These are phyloP conservation scores for Morpho deidamia DNA, from an alignment of 2,888 invertebrate genomes.

Conservation along the genomic window DNA sequence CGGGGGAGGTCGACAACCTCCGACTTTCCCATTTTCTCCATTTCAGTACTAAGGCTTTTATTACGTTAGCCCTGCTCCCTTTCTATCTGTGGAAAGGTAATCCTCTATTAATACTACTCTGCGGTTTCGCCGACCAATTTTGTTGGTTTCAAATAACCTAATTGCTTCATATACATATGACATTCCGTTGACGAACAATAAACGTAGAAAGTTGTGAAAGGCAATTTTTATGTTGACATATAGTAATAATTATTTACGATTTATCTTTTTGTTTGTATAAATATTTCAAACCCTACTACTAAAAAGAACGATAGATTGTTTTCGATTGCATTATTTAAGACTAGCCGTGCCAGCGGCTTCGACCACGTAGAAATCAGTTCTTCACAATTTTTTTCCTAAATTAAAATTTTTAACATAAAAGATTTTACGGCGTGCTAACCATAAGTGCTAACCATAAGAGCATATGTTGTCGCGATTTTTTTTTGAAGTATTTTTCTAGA, in stretches of 20 bases:
- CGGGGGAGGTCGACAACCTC: constrained; percentile 16
- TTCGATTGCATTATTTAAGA: too few relatives aligned
- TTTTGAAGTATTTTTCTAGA: too few relatives aligned
- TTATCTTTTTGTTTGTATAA: not conserved
- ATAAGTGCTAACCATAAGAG: too few relatives aligned
- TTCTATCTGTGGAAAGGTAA: constrained; percentile 23
- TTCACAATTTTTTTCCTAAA: too few relatives aligned
- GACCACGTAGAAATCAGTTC: too few relatives aligned
- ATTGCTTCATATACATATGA: constrained; percentile 62
- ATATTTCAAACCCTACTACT: not conserved
- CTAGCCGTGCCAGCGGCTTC: too few relatives aligned
- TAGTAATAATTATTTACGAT: not conserved
- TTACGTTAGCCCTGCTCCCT: constrained; percentile 22
- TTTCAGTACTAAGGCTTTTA: constrained; percentile 20
- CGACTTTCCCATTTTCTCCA: constrained; percentile 24
- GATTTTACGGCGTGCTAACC: too few relatives aligned
- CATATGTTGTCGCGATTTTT: too few relatives aligned
- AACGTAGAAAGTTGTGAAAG: constrained; percentile 46
- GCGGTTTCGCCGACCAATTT: constrained; percentile 57
- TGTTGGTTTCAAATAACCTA: constrained; percentile 65
- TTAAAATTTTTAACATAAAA: too few relatives aligned
- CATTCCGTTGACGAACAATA: constrained; percentile 62
- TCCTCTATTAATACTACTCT: constrained; percentile 53
- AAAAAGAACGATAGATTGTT: too few relatives aligned
- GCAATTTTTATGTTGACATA: constrained; percentile 25